These are phyloP conservation scores for Leucopsar rothschildi DNA, from an alignment of 2,113 vertebrate species.

Conservation along the genomic window DNA sequence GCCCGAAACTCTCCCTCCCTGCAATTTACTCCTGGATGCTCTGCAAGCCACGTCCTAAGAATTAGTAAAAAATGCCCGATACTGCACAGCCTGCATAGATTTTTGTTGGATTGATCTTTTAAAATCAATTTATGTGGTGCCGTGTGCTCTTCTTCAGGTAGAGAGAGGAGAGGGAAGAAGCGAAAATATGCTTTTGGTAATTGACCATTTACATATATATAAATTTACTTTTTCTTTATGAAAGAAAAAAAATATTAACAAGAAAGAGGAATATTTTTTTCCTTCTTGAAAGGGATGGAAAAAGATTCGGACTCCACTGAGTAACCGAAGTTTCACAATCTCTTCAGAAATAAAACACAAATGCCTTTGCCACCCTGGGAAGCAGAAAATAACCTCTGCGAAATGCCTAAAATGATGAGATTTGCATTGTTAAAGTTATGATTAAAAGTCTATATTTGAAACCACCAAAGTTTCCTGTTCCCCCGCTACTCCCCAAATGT, in stretches of 20 bases:
- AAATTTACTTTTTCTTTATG: neutral
- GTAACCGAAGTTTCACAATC: neutral
- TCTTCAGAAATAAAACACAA: neutral
- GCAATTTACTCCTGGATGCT: neutral
- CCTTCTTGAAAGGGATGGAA: neutral
- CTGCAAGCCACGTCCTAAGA: neutral
- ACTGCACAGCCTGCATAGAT: neutral
- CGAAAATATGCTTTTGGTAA: neutral
- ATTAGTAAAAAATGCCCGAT: neutral
- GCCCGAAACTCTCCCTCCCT: neutral
- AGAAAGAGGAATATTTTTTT: neutral
- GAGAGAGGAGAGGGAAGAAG: neutral
- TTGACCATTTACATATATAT: neutral
- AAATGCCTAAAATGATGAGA: neutral
- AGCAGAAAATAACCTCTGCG: neutral
- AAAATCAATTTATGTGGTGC: neutral
- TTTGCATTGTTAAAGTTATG: neutral
- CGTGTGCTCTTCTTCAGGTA: neutral
- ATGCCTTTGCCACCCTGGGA: fast-evolving
- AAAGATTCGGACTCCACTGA: neutral
- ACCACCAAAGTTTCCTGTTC: neutral
- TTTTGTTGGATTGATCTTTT: neutral
- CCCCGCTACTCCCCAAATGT: neutral
- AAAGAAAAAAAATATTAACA: neutral
- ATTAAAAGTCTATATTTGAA: neutral